Conservation (phyloP, 1,140 invertebrate genomes). For the Chlorops oryzae region DNA sequence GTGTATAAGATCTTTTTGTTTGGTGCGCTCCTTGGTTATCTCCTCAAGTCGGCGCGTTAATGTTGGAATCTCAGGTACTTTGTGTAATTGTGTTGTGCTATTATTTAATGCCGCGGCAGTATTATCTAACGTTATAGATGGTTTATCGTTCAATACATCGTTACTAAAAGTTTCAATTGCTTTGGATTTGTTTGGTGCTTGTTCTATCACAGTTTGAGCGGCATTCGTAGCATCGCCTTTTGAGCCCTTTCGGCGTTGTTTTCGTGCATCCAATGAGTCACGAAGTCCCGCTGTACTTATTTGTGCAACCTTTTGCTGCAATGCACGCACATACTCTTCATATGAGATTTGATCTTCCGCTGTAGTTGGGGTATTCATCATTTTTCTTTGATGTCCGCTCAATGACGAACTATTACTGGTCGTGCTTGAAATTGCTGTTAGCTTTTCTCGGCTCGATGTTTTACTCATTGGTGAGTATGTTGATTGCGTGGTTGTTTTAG, state of each 20-base stretch:
- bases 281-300: slow-evolving; percentile 64
- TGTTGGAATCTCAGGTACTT: slow-evolving; percentile 43
- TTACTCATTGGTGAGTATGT: slow-evolving; percentile 23
- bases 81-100: slow-evolving; percentile 24
- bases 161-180: background rate
- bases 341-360: slow-evolving; percentile 50
- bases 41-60: slow-evolving; percentile 53
- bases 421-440: too few species aligned
- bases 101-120: too few species aligned
- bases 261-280: slow-evolving; percentile 64
- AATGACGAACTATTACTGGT: too few species aligned
- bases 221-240: slow-evolving; percentile 47
- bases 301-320: slow-evolving; percentile 64
- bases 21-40: slow-evolving; percentile 59
- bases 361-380: too few species aligned
- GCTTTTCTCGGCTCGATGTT: slow-evolving; percentile 7
- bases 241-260: slow-evolving; percentile 57
- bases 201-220: slow-evolving; percentile 46
- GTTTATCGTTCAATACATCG: background rate
- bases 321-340: slow-evolving; percentile 59
- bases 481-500: slow-evolving; percentile 34
- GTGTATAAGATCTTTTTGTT: slow-evolving; percentile 66
- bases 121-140: background rate
- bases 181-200: slow-evolving; percentile 5
- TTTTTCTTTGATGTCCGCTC: background rate